Evolutionary conservation across 2,888 invertebrate species (phyloP).

Genomic region (Cheilosia variabilis): DNA sequence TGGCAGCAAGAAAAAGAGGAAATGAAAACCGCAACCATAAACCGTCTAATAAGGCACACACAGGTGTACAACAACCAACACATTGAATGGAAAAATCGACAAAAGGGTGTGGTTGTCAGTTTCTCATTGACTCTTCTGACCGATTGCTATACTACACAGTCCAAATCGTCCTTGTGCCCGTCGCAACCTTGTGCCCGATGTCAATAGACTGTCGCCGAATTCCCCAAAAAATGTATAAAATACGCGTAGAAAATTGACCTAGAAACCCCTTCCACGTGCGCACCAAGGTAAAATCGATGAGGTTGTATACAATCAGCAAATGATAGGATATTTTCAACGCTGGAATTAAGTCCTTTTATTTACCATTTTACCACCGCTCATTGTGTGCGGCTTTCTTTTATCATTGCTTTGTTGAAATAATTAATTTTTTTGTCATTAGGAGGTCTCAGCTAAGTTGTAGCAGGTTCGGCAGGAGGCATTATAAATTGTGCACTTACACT

Average conservation of each 20-base stretch:
- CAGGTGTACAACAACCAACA: slow-evolving; percentile 51
- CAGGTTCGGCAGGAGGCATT: not conserved
- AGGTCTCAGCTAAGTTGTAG: not conserved
- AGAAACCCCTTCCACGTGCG: slow-evolving; percentile 35
- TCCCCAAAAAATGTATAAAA: slow-evolving; percentile 19
- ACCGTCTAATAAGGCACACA: slow-evolving; percentile 50
- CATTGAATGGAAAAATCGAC: slow-evolving; percentile 64
- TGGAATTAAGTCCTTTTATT: slow-evolving; percentile 40
- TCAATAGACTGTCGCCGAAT: slow-evolving; percentile 42
- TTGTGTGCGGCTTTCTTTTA: slow-evolving; percentile 20
- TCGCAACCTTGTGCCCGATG: slow-evolving; percentile 31
- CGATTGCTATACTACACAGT: slow-evolving; percentile 27
- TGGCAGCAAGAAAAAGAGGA: not conserved
- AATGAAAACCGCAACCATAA: slow-evolving; percentile 59
- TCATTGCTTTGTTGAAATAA: slow-evolving; percentile 38
- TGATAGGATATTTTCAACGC: slow-evolving; percentile 39
- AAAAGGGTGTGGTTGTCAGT: slow-evolving; percentile 67
- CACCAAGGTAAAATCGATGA: slow-evolving; percentile 34
- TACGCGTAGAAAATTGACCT: slow-evolving; percentile 66
- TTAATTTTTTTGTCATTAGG: slow-evolving; percentile 14
- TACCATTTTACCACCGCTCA: slow-evolving; percentile 17
- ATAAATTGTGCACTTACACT: slow-evolving; percentile 50
- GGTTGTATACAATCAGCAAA: not conserved
- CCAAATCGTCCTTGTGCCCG: slow-evolving; percentile 17
- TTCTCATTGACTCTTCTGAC: slow-evolving; percentile 14